phyloP scores from a whole-genome alignment of 2,113 vertebrate species.

The Phainopepla nitens region DNA sequence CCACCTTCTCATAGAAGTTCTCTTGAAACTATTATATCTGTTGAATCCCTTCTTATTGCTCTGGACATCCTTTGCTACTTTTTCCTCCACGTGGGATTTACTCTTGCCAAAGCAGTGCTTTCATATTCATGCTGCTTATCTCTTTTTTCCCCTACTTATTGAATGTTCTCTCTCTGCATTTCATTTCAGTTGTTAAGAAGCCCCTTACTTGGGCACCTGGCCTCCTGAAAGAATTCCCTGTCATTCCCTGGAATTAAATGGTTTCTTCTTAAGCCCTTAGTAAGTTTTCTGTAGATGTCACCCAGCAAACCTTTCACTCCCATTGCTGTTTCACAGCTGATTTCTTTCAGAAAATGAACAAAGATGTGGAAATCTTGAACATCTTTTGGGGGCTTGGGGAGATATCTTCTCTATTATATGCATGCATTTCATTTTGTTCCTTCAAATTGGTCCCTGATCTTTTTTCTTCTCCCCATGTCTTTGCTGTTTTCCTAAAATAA shows the following conservation, averaged over 20 bases:
- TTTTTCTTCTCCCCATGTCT: background rate
- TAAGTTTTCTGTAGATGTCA: background rate
- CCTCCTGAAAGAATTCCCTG: background rate
- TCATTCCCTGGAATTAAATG: background rate
- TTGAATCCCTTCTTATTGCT: background rate
- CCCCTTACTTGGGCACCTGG: background rate
- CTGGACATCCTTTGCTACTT: background rate
- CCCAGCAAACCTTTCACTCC: background rate
- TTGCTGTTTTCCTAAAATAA: background rate
- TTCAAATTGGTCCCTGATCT: background rate
- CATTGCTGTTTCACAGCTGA: background rate
- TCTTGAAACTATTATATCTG: fast-evolving
- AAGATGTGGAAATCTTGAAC: background rate
- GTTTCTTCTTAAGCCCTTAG: background rate
- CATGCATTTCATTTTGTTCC: background rate
- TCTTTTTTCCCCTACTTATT: fast-evolving
- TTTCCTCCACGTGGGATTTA: background rate
- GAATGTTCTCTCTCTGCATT: background rate
- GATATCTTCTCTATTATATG: background rate
- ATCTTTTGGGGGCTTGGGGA: background rate
- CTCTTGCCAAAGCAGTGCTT: background rate
- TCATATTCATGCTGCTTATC: background rate
- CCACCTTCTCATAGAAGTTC: background rate
- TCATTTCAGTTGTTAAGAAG: background rate
- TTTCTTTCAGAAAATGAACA: background rate